Base-by-base conservation (phyloP, 1,140 invertebrate species). In the Caenorhabditis brenneri region DNA sequence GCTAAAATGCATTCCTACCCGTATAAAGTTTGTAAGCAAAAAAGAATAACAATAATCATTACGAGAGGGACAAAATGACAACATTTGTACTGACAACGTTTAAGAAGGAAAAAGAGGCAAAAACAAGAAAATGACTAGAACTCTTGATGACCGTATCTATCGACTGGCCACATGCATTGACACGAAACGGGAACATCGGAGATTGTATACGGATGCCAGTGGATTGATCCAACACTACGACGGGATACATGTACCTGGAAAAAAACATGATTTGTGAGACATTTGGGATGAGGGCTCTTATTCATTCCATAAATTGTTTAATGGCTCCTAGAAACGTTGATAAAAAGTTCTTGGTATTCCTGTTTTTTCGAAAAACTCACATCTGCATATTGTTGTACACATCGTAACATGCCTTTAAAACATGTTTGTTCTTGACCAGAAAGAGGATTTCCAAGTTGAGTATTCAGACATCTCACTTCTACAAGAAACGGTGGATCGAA, bases 131-230 rank as follows among this genome's bases (percentile, higher is more conserved):
- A 42, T 55, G 53, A 58, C 78, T 81, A 85, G 42, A 85, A 69
- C 48, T 85, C 84, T 39, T 85, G 84, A 39, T 85, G 84, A 42
- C 84, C 84, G 84, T 85, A 85, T 78, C 58, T 39, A 39, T 85
- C 84, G 2, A 85, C 84, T 4, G 84, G 84, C 84, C 84, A 85
- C 84, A 85, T 85, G 60, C 84, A 85, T 24, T 85, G 81, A 51
- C 84, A 85, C 9, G 81, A 82, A 10, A 74, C n/a, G 6, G 84
- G 84, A 4, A 81, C 84, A 53, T 81, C 80, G 1, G 39, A 27
- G 24, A 85, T 48, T 27, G 80, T 48, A 31, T 60, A 82, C 1
- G 84, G 79, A 49, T 82, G 53, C 84, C 84, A 85, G 19, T 85
- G 84, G 16, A 42, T 60, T 19, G 79, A 78, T 22, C 80, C 79